Conservation (phyloP, 1,140 invertebrate species). For the Heliconius congener region DNA sequence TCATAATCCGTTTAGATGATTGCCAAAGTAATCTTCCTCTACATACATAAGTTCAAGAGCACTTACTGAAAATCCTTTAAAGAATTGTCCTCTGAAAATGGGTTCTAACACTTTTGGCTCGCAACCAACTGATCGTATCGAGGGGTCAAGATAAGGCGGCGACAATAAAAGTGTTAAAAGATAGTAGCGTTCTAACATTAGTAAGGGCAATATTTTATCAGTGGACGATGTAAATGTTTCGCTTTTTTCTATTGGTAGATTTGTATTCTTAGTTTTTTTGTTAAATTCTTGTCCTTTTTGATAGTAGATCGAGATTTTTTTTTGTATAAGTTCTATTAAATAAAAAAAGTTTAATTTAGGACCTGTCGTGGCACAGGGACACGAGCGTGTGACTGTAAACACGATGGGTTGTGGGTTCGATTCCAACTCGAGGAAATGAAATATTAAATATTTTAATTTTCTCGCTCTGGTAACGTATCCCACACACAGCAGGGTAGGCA, state of each 20-base stretch:
- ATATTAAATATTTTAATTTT: no score
- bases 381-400: no score
- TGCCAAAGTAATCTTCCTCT: not conserved
- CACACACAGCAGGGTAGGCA: no score
- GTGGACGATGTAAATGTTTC: conserved; percentile 3
- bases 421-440: no score
- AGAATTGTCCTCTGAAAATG: conserved; percentile 3
- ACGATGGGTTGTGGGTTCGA: no score
- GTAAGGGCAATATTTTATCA: conserved; percentile 18
- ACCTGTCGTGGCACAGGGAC: no score
- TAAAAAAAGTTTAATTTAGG: not conserved
- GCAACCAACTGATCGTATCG: conserved; percentile 33
- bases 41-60: conserved; percentile 9
- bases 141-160: conserved; percentile 30
- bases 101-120: conserved; percentile 27
- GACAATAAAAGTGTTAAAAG: conserved; percentile 28
- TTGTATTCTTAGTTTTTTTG: not conserved
- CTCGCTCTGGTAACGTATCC: no score
- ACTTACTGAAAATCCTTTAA: conserved; percentile 9
- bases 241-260: not conserved
- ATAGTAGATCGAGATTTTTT: not conserved
- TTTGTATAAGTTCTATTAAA: not conserved
- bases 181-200: conserved; percentile 27
- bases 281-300: not conserved
- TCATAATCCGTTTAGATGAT: not conserved